These are phyloP conservation scores for Eupithecia vulgata DNA, from an alignment of 2,888 invertebrate species.

Conservation along the genomic window DNA sequence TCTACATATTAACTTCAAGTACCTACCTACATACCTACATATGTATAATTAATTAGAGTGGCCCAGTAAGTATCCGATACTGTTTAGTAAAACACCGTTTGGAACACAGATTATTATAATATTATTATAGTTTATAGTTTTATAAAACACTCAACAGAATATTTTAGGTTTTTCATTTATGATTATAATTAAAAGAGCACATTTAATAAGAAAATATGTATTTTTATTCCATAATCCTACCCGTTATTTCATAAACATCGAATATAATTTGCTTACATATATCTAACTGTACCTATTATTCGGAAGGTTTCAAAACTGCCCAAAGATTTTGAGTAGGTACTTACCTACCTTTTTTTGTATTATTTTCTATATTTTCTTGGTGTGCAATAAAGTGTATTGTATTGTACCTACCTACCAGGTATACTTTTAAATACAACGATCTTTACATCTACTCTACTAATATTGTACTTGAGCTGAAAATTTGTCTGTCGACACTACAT, in stretches of 20 bases:
- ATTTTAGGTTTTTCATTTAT: background rate
- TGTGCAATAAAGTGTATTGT: no score
- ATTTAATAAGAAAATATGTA: conserved; percentile 42
- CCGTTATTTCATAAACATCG: background rate
- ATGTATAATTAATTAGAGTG: background rate
- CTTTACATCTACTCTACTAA: background rate
- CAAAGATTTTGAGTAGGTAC: background rate
- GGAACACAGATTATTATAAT: background rate
- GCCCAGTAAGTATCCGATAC: background rate
- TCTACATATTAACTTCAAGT: background rate
- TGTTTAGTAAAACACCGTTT: background rate
- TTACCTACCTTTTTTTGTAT: no score
- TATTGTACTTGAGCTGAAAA: no score
- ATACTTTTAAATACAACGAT: background rate
- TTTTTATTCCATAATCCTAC: conserved; percentile 18
- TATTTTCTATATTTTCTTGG: no score
- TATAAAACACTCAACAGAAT: background rate
- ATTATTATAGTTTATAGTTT: no score
- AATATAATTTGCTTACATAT: background rate
- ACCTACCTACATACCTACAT: background rate
- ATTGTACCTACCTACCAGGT: no score
- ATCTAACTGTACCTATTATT: no score
- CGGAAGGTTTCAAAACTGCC: background rate
- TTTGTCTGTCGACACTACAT: no score
- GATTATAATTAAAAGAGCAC: conserved; percentile 60